Evolutionary conservation across 2,888 invertebrate genomes (phyloP), one percentile per base, ranked within the genome.

Genomic region (Hyles lineata): DNA sequence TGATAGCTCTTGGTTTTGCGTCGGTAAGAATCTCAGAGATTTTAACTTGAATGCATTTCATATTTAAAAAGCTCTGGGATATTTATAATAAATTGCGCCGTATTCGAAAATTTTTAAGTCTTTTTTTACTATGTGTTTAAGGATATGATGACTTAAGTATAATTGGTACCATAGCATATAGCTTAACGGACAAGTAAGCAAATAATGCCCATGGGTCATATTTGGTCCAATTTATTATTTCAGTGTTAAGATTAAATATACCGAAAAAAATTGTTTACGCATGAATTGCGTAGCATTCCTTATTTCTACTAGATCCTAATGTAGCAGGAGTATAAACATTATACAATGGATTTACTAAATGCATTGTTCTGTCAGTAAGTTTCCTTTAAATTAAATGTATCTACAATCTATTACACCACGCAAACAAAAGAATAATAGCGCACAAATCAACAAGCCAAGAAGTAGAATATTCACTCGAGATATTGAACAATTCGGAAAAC

Each of bases 341-440:
- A 77, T 83, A 85, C 83, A 85, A 87, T 86, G 78, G 83, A 78
- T 82, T 82, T 81, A 80, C 82, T 77, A 79, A 77, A 78, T 77
- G 83, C 79, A 87, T 88, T 88, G 88, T 88, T 84, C 79, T 75
- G 80, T 79, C 80, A 55, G 77, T 81, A 82, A 82, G 81, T 83
- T 83, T 86, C 83, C 82, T 80, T 79, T 77, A 81, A 21, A 21
- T 43, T 43, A 43, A 21, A 62, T n/a, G 43, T 67, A 43, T 21
- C 43, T 43, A 21, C 52, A 17, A 58, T 74, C 72, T 75, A 63
- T 74, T 76, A 76, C 76, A 79, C 78, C 77, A 78, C 76, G 74
- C 72, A 77, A 73, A 83, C 80, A 83, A 85, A 84, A 81, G 82
- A 85, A 84, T 85, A 83, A 83, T 83, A 77, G 76, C 61, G 70